A percentile compares a stretch with the other conserved stretches of the same genome.
Conservation (phyloP, 2,113 vertebrate genomes). For the Callithrix jacchus region DNA sequence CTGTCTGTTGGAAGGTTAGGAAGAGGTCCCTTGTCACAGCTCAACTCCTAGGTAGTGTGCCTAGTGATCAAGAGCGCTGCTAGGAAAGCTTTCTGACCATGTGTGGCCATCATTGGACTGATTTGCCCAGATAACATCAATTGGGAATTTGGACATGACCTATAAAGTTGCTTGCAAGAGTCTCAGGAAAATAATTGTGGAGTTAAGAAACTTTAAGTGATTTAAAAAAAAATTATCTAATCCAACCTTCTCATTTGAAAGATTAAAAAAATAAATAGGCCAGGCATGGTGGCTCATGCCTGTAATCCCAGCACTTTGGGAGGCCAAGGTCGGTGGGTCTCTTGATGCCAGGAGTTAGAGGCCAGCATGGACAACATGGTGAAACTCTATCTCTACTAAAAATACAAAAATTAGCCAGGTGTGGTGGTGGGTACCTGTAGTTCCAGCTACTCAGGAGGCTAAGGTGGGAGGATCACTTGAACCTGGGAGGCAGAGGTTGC, state of each 20-base stretch:
- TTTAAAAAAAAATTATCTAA: neutral
- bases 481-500: too few species aligned
- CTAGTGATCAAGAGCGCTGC: neutral
- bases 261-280: neutral
- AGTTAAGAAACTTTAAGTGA: slow-evolving; percentile 16
- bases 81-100: neutral
- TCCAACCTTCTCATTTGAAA: neutral
- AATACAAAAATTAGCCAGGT: too few species aligned
- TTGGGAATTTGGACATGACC: slow-evolving; percentile 46
- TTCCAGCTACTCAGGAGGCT: too few species aligned
- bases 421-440: too few species aligned
- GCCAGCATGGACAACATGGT: too few species aligned
- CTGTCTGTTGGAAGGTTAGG: neutral
- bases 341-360: too few species aligned
- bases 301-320: too few species aligned
- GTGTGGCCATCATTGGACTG: neutral
- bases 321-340: too few species aligned
- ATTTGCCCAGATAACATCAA: slow-evolving; percentile 33
- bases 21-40: neutral
- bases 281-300: too few species aligned
- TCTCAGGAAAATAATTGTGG: neutral
- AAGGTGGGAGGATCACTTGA: too few species aligned
- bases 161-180: neutral
- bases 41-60: neutral
- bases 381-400: too few species aligned